Base-by-base conservation (phyloP, 2,797 vertebrate genomes). In the Poeciliopsis gracilis region DNA sequence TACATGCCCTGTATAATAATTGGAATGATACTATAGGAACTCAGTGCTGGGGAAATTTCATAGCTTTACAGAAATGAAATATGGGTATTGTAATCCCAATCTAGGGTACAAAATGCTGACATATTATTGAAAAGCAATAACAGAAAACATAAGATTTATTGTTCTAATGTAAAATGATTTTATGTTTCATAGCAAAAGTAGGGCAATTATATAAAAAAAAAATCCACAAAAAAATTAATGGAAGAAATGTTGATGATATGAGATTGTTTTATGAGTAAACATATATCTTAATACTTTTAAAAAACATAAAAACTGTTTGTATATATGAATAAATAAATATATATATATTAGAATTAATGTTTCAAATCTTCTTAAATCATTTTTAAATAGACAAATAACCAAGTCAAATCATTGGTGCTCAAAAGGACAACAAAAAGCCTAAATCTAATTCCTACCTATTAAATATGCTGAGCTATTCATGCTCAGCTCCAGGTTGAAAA, bases 391-490 rank as follows among this genome's bases (percentile, higher is more conserved):
- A 18, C 28, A 16, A 61, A 57, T 28, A 10, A 63, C 61, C 16
- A 63, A 63, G 30, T 36, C 30, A 20, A 36, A 20, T 20, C 20
- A 23, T 36, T 66, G 33, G 36, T 36, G 16, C 61, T 20, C 61
- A 23, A 66, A 66, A 66, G 1, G 38, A 66, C 16, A 38, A 23
- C 61, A 36, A 66, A 38, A 36, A 36, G 9, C 61, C 38, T 66
- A 3, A 38, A 90, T 81, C 76, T 86, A 59, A 80, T 85, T 84
- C 77, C 38, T 47, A 72, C 55, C 49, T 55, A 77, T 61, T 61
- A 49, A 77, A 67, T 25, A 0, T 78, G 73, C 71, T 82, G 69
- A 49, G 18, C 47, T 49, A 49, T 49, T 49, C 20, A 18, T 49
- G 47, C 16, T 71, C 76, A 78, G 23, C 36, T 20, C 30, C 57